These are phyloP conservation scores for Dascillus cervinus DNA, from an alignment of 2,888 invertebrate genomes.

Conservation along the genomic window DNA sequence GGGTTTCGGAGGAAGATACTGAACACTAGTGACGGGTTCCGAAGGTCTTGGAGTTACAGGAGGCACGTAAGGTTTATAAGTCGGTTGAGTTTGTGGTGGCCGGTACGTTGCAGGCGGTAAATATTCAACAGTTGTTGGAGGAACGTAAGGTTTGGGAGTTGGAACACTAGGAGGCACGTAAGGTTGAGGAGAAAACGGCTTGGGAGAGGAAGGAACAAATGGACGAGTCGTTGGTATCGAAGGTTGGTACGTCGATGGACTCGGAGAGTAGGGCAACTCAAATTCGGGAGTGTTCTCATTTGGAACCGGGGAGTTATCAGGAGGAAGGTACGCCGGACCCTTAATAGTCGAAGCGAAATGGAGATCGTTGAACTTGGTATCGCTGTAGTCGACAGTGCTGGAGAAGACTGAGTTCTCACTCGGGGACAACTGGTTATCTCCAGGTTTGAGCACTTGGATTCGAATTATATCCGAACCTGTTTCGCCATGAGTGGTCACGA, in stretches of 20 bases:
- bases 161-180: slow-evolving; percentile 4
- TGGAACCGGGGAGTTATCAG: slow-evolving; percentile 20
- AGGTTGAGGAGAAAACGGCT: slow-evolving; percentile 3
- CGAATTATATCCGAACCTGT: slow-evolving; percentile 24
- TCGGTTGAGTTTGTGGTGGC: slow-evolving; percentile 10
- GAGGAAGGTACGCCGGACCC: slow-evolving; percentile 40
- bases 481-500: slow-evolving; percentile 30
- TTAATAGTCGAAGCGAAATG: slow-evolving; percentile 33
- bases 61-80: slow-evolving; percentile 4
- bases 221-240: slow-evolving; percentile 11
- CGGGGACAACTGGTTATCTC: slow-evolving; percentile 32
- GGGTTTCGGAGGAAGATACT: slow-evolving; percentile 10
- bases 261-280: slow-evolving; percentile 5
- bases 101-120: slow-evolving; percentile 13
- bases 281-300: slow-evolving; percentile 10
- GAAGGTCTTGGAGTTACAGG: neutral
- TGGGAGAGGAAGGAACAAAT: slow-evolving; percentile 5
- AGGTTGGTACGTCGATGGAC: slow-evolving; percentile 11
- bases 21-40: slow-evolving; percentile 4
- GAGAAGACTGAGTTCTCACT: slow-evolving; percentile 23
- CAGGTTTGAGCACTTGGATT: slow-evolving; percentile 22
- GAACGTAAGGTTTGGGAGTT: slow-evolving; percentile 14
- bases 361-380: slow-evolving; percentile 32
- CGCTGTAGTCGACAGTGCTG: slow-evolving; percentile 33
- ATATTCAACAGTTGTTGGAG: slow-evolving; percentile 5